Conservation (phyloP, 2,888 invertebrate species). For the Thera obeliscata region DNA sequence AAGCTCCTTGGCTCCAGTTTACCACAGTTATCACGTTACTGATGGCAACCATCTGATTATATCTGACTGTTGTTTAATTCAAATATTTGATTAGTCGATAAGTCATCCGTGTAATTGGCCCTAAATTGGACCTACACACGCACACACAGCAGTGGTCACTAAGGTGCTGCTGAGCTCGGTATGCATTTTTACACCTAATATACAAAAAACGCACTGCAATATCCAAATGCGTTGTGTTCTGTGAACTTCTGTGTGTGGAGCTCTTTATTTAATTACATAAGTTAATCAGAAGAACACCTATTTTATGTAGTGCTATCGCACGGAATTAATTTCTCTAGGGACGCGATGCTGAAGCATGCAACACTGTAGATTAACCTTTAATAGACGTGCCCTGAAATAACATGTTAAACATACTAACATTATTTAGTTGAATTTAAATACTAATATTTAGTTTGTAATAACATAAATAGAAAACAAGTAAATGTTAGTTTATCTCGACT, state of each 20-base stretch:
- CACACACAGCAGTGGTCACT: neutral
- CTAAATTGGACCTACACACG: neutral
- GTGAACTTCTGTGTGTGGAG: neutral
- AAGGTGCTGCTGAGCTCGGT: neutral
- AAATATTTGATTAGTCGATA: too few species aligned
- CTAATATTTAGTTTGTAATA: slow-evolving; percentile 23
- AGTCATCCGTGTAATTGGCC: too few species aligned
- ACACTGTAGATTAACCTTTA: neutral
- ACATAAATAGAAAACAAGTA: slow-evolving; percentile 10
- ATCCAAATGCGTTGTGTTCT: neutral
- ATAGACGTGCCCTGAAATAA: slow-evolving; percentile 23
- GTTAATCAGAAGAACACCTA: neutral
- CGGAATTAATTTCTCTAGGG: neutral
- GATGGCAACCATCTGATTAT: too few species aligned
- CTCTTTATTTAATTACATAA: neutral
- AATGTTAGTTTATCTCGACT: slow-evolving; percentile 17
- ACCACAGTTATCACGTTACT: too few species aligned
- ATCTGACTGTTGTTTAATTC: too few species aligned
- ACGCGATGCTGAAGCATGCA: neutral
- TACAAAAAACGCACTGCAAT: neutral
- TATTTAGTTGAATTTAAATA: slow-evolving; percentile 24
- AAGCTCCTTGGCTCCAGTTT: too few species aligned
- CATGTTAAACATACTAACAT: slow-evolving; percentile 18
- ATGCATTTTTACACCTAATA: neutral
- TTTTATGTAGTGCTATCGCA: too few species aligned